Evolutionary conservation across 2,797 vertebrate genomes (phyloP).

Genomic region (Sebastes steindachneri): DNA sequence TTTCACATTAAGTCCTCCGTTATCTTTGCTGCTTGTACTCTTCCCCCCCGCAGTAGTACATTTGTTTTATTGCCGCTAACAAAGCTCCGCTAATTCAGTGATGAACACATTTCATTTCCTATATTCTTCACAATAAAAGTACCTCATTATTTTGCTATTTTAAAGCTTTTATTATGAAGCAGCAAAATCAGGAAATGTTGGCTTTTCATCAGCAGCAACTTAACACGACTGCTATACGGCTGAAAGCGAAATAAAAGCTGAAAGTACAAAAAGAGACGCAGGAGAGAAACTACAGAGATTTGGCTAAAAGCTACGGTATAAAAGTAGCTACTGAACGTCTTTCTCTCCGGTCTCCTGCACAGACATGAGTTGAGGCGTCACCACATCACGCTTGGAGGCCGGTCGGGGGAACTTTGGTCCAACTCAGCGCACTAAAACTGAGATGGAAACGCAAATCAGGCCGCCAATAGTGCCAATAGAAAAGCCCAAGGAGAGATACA

Average conservation of each 20-base stretch:
- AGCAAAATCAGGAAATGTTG: neutral
- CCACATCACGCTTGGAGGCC: no score
- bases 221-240: neutral
- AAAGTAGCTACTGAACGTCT: no score
- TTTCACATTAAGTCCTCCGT: neutral
- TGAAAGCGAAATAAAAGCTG: neutral
- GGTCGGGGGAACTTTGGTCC: no score
- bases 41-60: no score
- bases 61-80: neutral
- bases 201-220: neutral
- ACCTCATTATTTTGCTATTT: neutral
- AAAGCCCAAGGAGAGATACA: no score
- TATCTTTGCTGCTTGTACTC: neutral
- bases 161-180: neutral
- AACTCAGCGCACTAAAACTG: no score
- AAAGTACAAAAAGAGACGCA: neutral
- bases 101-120: neutral
- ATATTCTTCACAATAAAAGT: neutral
- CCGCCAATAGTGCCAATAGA: no score
- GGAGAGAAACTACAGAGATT: neutral
- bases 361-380: no score
- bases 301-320: neutral
- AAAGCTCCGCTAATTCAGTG: neutral
- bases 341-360: no score
- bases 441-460: no score